Percentiles rank a stretch among this genome's conserved stretches.
Conservation (phyloP, 92 coral and sea anemone genomes). For the Plumapathes pennacea region DNA sequence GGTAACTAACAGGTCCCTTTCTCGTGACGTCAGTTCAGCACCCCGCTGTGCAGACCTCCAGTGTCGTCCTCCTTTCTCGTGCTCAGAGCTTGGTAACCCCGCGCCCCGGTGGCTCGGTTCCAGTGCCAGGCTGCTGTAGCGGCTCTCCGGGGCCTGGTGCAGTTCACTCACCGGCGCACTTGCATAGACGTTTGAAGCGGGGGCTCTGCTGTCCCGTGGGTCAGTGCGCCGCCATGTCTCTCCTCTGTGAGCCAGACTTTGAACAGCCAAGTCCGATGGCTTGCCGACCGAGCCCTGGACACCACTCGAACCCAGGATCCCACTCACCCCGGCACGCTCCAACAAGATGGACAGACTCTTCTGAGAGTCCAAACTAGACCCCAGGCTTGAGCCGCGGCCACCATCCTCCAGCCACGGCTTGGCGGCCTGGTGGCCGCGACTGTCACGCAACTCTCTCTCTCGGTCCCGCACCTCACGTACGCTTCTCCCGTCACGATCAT, state of each 20-base stretch:
- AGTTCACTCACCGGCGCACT: constrained; percentile 49
- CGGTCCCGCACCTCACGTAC: constrained; percentile 58
- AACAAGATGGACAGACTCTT: constrained; percentile 88
- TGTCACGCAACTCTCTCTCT: constrained; percentile 66
- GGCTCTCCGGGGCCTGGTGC: constrained; percentile 53
- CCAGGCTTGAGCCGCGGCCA: constrained; percentile 53
- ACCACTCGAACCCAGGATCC: constrained; percentile 72
- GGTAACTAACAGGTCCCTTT: constrained; percentile 68
- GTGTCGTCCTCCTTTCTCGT: constrained; percentile 69
- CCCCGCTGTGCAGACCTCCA: constrained; percentile 81
- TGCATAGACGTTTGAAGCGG: constrained; percentile 51
- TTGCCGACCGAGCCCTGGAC: constrained; percentile 52
- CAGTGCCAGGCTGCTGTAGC: constrained; percentile 54
- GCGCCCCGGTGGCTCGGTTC: constrained; percentile 60
- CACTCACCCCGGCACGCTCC: constrained; percentile 98
- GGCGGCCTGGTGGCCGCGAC: constrained; percentile 70
- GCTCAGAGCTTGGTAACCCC: constrained; percentile 41
- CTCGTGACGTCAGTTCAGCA: constrained; percentile 64
- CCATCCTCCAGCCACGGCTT: constrained; percentile 59
- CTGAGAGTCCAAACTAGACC: constrained; percentile 82
- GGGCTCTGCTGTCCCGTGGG: constrained; percentile 86
- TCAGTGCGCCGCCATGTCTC: constrained; percentile 87
- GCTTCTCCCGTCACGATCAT: constrained; percentile 27
- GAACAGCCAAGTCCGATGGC: constrained; percentile 56
- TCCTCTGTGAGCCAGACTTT: constrained; percentile 42